Conservation (phyloP, 2,113 vertebrate species). For the Meriones unguiculatus region DNA sequence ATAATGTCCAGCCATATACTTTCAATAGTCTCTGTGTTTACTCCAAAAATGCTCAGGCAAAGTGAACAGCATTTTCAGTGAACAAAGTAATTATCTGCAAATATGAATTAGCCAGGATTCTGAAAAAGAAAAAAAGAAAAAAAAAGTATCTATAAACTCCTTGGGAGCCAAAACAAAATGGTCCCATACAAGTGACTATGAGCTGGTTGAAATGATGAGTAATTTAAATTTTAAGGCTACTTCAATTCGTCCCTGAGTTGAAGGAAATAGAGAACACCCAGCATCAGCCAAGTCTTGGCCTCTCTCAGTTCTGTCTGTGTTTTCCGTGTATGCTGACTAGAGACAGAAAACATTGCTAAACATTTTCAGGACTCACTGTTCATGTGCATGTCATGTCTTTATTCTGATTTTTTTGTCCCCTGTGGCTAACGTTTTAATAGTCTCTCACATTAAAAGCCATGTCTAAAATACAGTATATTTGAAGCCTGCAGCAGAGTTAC, state of each 20-base stretch:
- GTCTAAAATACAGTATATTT: constrained; percentile 73
- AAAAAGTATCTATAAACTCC: background rate
- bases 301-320: background rate
- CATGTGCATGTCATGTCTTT: background rate
- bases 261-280: background rate
- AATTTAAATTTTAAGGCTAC: background rate
- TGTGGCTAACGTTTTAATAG: constrained; percentile 66
- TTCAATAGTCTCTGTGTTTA: constrained; percentile 38
- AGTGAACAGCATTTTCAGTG: background rate
- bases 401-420: constrained; percentile 41
- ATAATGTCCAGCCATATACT: background rate
- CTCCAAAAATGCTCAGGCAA: background rate
- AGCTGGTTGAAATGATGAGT: background rate
- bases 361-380: constrained; percentile 46
- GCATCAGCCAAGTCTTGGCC: background rate
- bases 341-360: constrained; percentile 41
- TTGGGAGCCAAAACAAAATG: constrained; percentile 3
- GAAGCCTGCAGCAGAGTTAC: constrained; percentile 79
- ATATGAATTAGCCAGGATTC: constrained; percentile 7
- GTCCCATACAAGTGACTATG: background rate
- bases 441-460: constrained; percentile 60
- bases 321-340: constrained; percentile 47
- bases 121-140: constrained; percentile 32
- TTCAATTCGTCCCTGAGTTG: background rate
- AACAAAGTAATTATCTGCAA: constrained; percentile 28